Base-by-base conservation (phyloP, 2,888 invertebrate species). In the Diplazon laetatorius region DNA sequence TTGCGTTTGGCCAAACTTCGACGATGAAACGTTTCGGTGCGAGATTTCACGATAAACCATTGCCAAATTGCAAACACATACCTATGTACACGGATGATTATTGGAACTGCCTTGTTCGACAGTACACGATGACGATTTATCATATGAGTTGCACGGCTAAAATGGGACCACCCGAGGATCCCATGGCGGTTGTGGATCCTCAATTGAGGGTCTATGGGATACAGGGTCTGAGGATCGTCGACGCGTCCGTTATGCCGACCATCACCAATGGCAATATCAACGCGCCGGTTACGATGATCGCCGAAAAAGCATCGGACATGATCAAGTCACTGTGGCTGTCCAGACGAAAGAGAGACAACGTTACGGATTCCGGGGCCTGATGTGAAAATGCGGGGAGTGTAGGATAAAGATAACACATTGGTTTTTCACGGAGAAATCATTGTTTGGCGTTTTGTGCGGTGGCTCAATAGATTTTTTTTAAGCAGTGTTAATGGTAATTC, bases 261-360 rank as follows among this genome's bases (percentile, higher is more conserved):
- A 95, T 97, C 42, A 96, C 96, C 0, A 97, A 95, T 87, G 97
- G 97, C 0, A 97, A 97, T 86, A 96, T 96, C 18, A 97, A 97
- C 85, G 97, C 97, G 0, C 97, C 97, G 0, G 95, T 95, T 0
- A 95, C 97, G 35, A 97, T 97, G 97, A 96, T 97, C 20, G 97
- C 93, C 0, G 97, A 97, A 88, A 97, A 97, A 87, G 97, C 95
- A 0, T 94, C 97, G 1, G 97, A 97, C 90, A 89, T 97, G 91
- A 94, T 97, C 39, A 96, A 96, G 88, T 93, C 93, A 62, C 92
- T 94, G 39, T 96, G 96, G 96, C 84, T 93, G 14, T 88, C 91
- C 37, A 82, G 85, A 69, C 52, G 75, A 39, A 84, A 85, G 74
- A 76, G 74, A 18, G 68, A 76, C 66, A 68, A 55, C 25, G 66